Evolutionary conservation across 1,140 invertebrate species (phyloP), one percentile per base, ranked within the genome.

Genomic region (Zaprionus gabonicus): DNA sequence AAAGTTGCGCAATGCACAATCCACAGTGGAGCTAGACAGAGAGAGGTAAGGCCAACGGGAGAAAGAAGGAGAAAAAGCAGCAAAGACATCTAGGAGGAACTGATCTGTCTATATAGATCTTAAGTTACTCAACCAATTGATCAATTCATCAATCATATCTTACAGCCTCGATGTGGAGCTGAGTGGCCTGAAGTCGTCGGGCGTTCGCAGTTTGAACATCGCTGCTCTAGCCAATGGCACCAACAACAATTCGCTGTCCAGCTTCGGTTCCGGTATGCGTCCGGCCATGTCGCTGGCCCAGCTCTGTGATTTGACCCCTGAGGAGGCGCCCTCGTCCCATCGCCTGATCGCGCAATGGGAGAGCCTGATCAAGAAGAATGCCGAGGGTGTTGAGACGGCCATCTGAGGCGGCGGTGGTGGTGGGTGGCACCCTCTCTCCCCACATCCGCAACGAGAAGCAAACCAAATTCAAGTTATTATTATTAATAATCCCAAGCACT

Each of bases 261-360:
- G 15, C 15, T 67, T 64, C 6, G 94, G 94, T 28, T 72, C 70
- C 4, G 94, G 94, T 27, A 84, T 95, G 79, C 94, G 94, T 76
- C 94, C 94, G 57, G 94, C 94, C 27, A 94, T 95, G 77, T 95
- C 94, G 1, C 78, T 95, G 74, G 94, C 94, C 3, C 93, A 95
- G 80, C 87, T 95, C 34, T 95, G 94, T 80, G 94, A 94, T 71
- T 82, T 95, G 38, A 91, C 86, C 13, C 94, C 94, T 2, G 94
- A 94, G 7, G 94, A 94, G 80, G 94, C 94, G 31, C 94, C 94
- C 15, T 95, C 94, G 64, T 95, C 94, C 44, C 94, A 94, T 38
- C 93, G 94, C 55, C 93, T 95, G 25, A 95, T 95, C 70, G 94
- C 94, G 31, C 93, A 95, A 87, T 95, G 94, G 94, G 94, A 95